Conservation (phyloP, 2,888 invertebrate genomes). For the Baccha elongata region DNA sequence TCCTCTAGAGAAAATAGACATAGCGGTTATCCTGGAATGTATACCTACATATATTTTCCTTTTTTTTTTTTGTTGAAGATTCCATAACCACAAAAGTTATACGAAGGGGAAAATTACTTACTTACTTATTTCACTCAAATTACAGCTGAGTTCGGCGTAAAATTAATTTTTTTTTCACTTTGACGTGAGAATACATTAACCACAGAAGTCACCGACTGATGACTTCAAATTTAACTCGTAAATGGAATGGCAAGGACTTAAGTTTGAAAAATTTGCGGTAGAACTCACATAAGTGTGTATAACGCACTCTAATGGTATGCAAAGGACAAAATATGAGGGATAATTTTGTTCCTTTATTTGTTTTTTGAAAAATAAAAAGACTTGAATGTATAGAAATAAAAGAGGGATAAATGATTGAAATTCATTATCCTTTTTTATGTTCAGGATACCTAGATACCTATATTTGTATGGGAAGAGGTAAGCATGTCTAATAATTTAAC, state of each 20-base stretch:
- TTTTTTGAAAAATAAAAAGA: not conserved
- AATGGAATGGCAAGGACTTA: conserved; percentile 27
- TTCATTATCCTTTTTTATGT: conserved; percentile 57
- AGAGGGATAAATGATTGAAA: conserved; percentile 51
- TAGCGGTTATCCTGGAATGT: not conserved
- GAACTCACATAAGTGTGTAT: not conserved
- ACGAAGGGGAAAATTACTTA: conserved; percentile 46
- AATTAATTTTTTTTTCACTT: conserved; percentile 32
- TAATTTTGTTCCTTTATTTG: conserved; percentile 31
- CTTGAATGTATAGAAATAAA: conserved; percentile 7
- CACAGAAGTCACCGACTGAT: conserved; percentile 60
- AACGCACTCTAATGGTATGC: not conserved
- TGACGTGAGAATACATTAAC: conserved; percentile 50
- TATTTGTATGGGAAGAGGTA: not conserved
- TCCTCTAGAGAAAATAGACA: not conserved
- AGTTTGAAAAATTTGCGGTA: conserved; percentile 32
- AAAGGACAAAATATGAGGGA: conserved; percentile 44
- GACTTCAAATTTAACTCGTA: conserved; percentile 60
- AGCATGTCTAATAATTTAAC: conserved; percentile 43
- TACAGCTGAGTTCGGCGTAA: conserved; percentile 55
- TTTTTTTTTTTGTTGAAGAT: conserved; percentile 9
- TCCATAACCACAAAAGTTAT: conserved; percentile 39
- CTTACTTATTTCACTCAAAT: conserved; percentile 58
- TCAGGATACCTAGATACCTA: no score
- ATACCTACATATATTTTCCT: no score